phyloP scores from a whole-genome alignment of 1,140 invertebrate genomes.

The Drosophila melanogaster region Release_6_plus_ISO1_MT NT_033779.5:5215001-5215500 shows the following conservation, averaged over 20 bases:
- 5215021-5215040: slow-evolving; percentile 44
- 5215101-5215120: neutral
- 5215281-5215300: neutral
- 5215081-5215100: slow-evolving; percentile 7
- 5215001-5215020: slow-evolving; percentile 52
- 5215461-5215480: neutral
- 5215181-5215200: neutral
- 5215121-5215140: neutral
- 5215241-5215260: no score
- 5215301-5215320: slow-evolving; percentile 16
- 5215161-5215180: neutral
- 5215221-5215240: no score
- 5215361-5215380: slow-evolving; percentile 23
- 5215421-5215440: neutral
- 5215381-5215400: slow-evolving; percentile 6
- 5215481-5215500: slow-evolving; percentile 12
- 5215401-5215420: slow-evolving; percentile 46
- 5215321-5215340: slow-evolving; percentile 9
- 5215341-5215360: slow-evolving; percentile 10
- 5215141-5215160: neutral
- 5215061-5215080: slow-evolving; percentile 19
- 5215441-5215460: accelerated
- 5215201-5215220: no score
- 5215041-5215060: slow-evolving; percentile 29
- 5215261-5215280: no score